Base-by-base conservation (phyloP, 2,113 vertebrate genomes). In the Philantomba maxwellii region DNA sequence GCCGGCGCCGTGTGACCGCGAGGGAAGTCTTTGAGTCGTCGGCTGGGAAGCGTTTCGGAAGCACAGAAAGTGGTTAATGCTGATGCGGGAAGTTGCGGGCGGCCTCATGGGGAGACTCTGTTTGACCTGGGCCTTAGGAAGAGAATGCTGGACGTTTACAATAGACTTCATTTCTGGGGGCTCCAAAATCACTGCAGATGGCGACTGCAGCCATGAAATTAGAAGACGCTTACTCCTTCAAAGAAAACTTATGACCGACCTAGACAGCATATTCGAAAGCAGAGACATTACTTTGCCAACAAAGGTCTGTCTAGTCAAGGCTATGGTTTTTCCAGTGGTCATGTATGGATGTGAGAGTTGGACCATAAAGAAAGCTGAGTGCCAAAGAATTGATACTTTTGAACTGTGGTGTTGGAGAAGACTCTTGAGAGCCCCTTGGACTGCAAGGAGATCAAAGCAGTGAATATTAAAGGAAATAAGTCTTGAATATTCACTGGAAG, bases 1-100 rank as follows among this genome's bases (percentile, higher is more conserved):
- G 14, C 66, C 5, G 1, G 0, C 12, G 2, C 4, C 0, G 21
- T 3, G 26, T 0, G 11, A 1, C 19, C 3, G 1, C 1, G 25
- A 23, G 21, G 16, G 80, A 17, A 33, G 4, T 30, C 45, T 17
- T 26, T 0, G 5, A 1, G 1, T 2, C 14, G 6, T 23, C 1
- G 26, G 45, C 25, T 15, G 78, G 9, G 15, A 60, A 30, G 21
- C 3, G 0, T 4, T 6, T 55, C 19, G 64, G 30, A 15, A 30
- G 13, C 30, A 39, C 8, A 9, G 25, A 39, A 5, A 23, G 10
- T n/a, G 55, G 21, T 15, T 36, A 25, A 11, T 39, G 30, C 30
- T 53, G 25, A 28, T 25, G 13, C 2, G 4, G 13, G 45, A 45
- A 15, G 8, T 7, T 25, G 14, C 5, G 5, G 64, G 49, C 43